These are phyloP conservation scores for Rynchops niger DNA, from an alignment of 2,113 vertebrate genomes.

Conservation along the genomic window DNA sequence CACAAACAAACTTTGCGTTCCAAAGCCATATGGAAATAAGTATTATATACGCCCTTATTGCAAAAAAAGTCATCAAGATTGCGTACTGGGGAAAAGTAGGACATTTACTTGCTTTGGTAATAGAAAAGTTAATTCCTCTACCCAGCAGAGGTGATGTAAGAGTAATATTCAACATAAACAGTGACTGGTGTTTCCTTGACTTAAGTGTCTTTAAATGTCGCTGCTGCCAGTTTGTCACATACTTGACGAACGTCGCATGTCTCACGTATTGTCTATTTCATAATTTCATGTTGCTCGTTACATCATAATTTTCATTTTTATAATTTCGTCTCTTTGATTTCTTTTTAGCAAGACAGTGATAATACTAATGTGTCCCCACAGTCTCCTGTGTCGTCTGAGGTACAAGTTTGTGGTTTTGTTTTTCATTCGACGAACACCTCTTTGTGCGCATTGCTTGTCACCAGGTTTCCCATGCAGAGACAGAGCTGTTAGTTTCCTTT, in stretches of 20 bases:
- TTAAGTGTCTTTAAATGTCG: neutral
- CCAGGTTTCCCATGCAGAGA: neutral
- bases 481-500: neutral
- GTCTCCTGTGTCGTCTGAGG: conserved; percentile 83
- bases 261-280: neutral
- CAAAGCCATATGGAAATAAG: neutral
- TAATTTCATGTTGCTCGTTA: conserved; percentile 33
- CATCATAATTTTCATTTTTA: conserved; percentile 64
- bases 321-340: conserved; percentile 78
- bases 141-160: neutral
- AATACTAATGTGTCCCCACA: conserved; percentile 83
- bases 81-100: neutral
- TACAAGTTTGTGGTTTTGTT: conserved; percentile 72
- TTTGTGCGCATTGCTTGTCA: neutral
- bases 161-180: neutral
- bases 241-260: neutral
- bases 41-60: neutral
- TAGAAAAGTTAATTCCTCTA: neutral
- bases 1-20: neutral
- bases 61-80: neutral
- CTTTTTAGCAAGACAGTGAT: conserved; percentile 84
- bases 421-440: conserved; percentile 23
- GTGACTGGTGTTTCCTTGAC: neutral
- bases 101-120: neutral
- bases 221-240: neutral